A percentile compares a stretch with the other conserved stretches of the same genome.
Evolutionary conservation across 2,113 vertebrate species (phyloP).

Genomic region (Euleptes europaea): DNA sequence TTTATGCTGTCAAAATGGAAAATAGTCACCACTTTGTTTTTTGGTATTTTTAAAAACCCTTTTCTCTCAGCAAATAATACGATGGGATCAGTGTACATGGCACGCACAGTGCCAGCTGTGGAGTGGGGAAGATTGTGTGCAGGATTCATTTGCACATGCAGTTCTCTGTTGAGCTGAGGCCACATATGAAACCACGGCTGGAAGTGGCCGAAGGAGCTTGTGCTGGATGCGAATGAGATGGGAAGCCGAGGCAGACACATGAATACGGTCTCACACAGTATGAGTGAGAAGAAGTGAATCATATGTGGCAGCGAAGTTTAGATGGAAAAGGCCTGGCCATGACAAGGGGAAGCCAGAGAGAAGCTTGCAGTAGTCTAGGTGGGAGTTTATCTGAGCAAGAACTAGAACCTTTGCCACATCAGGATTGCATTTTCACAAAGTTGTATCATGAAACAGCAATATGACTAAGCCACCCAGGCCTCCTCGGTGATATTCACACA

Average conservation of each 20-base stretch:
- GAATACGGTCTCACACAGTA: neutral
- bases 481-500: neutral
- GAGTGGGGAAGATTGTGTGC: neutral
- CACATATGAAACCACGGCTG: neutral
- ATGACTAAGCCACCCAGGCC: neutral
- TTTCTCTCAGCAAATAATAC: neutral
- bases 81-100: neutral
- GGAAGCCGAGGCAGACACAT: neutral
- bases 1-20: slow-evolving; percentile 20
- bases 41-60: neutral
- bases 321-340: neutral
- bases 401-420: neutral
- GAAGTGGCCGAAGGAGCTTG: neutral
- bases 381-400: neutral
- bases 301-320: neutral
- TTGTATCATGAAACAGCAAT: neutral
- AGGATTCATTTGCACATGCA: neutral
- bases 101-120: neutral
- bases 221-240: neutral
- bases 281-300: neutral
- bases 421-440: neutral
- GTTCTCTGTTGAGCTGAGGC: neutral
- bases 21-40: neutral
- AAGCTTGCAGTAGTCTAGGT: neutral
- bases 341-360: neutral